Percentiles rank a stretch among this genome's conserved stretches.
Evolutionary conservation across 2,113 vertebrate species (phyloP).

Genomic region (Triplophysa siluroides): DNA sequence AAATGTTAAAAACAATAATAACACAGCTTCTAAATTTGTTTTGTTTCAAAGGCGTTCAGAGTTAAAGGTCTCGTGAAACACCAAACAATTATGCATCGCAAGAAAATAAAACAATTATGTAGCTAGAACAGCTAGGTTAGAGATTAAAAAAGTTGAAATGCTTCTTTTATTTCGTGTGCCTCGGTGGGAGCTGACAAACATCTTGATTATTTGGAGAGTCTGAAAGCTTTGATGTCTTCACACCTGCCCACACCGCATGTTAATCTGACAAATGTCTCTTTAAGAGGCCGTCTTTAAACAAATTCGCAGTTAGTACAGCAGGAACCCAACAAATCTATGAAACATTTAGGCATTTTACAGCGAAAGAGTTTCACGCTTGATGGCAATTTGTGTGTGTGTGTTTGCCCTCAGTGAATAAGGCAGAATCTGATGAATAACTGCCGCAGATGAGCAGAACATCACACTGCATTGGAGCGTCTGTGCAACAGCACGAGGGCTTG

Average conservation of each 20-base stretch:
- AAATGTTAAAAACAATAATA: too few species aligned
- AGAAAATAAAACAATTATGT: neutral
- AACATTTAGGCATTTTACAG: slow-evolving; percentile 15
- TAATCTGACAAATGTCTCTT: slow-evolving; percentile 23
- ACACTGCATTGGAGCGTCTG: neutral
- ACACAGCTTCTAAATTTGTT: too few species aligned
- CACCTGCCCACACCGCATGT: slow-evolving; percentile 18
- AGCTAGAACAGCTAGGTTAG: neutral
- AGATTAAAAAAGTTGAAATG: neutral
- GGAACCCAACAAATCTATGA: slow-evolving; percentile 16
- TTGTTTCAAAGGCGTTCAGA: neutral
- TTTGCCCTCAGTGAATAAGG: neutral
- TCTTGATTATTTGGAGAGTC: slow-evolving; percentile 6
- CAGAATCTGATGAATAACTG: neutral
- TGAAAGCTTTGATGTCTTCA: slow-evolving; percentile 10
- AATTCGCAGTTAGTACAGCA: slow-evolving; percentile 8
- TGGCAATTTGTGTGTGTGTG: neutral
- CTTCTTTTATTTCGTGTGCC: neutral
- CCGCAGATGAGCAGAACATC: neutral
- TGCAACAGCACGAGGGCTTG: slow-evolving; percentile 2
- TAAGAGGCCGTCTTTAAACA: neutral
- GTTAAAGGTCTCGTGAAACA: neutral
- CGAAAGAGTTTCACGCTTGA: neutral
- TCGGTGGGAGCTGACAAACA: neutral
- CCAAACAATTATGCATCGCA: neutral